These are phyloP conservation scores for Plectrocnemia conspersa DNA, from an alignment of 1,140 invertebrate genomes.

Conservation along the genomic window DNA sequence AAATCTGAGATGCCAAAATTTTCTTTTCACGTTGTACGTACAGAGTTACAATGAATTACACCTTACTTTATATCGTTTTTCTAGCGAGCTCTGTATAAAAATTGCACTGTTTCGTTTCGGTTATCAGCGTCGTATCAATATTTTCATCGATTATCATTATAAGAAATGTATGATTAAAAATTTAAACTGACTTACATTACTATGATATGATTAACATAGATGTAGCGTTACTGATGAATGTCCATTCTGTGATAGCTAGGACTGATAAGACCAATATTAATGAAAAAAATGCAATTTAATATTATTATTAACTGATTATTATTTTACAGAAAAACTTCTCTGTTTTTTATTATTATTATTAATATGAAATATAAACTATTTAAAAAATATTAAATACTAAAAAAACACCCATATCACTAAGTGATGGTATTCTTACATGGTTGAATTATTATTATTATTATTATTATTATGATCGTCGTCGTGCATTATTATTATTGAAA, in stretches of 20 bases:
- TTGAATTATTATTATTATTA: too few species aligned
- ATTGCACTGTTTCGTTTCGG: not conserved
- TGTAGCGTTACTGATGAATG: not conserved
- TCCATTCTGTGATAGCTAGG: conserved; percentile 24
- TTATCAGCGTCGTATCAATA: not conserved
- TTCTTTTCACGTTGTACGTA: not conserved
- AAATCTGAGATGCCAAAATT: too few species aligned
- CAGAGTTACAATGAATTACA: conserved; percentile 5
- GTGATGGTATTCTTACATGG: too few species aligned
- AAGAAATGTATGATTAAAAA: not conserved
- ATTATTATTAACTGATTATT: not conserved
- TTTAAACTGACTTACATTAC: not conserved
- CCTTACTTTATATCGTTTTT: not conserved
- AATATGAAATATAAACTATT: too few species aligned
- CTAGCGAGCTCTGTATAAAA: not conserved
- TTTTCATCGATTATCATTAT: not conserved
- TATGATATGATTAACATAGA: not conserved
- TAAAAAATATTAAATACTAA: too few species aligned
- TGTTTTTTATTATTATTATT: too few species aligned
- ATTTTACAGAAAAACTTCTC: not conserved
- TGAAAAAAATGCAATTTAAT: not conserved
- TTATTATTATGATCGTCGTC: too few species aligned
- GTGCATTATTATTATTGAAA: too few species aligned
- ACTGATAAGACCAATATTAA: conserved; percentile 22
- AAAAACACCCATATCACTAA: too few species aligned